Percentiles rank a stretch among this genome's conserved stretches.
phyloP scores from a whole-genome alignment of 2,797 vertebrate genomes.

The Chelon labrosus region DNA sequence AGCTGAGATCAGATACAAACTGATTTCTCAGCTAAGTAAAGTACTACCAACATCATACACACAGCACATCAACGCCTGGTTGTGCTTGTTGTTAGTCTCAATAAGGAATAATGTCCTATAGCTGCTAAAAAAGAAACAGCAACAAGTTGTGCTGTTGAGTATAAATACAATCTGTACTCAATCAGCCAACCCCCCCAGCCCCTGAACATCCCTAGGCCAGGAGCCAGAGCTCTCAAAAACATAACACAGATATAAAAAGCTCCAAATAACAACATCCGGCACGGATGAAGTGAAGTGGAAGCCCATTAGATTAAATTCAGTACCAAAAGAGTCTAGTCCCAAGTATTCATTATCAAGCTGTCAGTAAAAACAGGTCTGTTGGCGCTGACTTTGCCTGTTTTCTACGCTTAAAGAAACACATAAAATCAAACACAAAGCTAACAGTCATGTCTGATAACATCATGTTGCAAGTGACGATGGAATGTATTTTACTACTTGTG shows the following conservation, averaged over 20 bases:
- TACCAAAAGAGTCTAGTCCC: neutral
- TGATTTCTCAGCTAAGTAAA: too few relatives aligned
- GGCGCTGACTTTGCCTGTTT: neutral
- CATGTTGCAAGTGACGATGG: neutral
- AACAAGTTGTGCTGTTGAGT: constrained; percentile 46
- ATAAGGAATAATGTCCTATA: constrained; percentile 59
- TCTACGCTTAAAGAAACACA: neutral
- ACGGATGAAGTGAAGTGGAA: constrained; percentile 51
- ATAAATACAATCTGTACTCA: constrained; percentile 52
- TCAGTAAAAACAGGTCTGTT: neutral
- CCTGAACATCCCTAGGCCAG: constrained; percentile 63
- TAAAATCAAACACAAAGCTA: neutral
- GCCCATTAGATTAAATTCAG: constrained; percentile 26
- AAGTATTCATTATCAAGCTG: neutral
- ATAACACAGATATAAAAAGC: constrained; percentile 59
- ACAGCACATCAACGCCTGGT: too few relatives aligned
- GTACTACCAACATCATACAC: too few relatives aligned
- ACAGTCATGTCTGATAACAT: neutral
- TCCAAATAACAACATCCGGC: constrained; percentile 61
- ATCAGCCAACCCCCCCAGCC: constrained; percentile 42
- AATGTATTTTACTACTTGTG: constrained; percentile 9
- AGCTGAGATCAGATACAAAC: neutral
- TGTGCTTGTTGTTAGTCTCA: constrained; percentile 19
- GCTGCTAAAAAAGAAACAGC: constrained; percentile 56
- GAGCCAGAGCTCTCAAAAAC: constrained; percentile 62